These are phyloP conservation scores for Heliconius ismenius DNA, from an alignment of 2,888 invertebrate species.

Conservation along the genomic window DNA sequence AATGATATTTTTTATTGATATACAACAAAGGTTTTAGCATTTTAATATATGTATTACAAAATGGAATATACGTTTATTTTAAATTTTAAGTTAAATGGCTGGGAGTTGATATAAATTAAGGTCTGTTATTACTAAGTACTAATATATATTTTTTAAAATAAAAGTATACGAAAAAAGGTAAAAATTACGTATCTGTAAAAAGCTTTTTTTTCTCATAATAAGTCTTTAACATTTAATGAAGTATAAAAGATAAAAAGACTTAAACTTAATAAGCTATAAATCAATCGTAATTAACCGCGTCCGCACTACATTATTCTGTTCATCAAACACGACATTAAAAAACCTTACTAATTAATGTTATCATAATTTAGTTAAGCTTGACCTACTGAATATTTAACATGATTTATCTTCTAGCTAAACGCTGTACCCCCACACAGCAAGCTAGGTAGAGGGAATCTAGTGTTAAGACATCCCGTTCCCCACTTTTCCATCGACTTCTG, in stretches of 20 bases:
- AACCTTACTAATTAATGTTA: neutral
- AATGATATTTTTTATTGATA: neutral
- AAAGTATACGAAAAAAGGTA: no score
- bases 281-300: conserved; percentile 13
- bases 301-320: neutral
- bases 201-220: neutral
- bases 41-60: no score
- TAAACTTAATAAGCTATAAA: conserved; percentile 8
- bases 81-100: neutral
- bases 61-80: neutral
- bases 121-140: neutral
- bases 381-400: neutral
- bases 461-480: no score
- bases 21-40: neutral
- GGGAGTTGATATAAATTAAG: neutral
- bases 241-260: neutral
- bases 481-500: no score
- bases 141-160: no score
- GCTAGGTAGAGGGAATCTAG: no score
- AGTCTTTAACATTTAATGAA: neutral
- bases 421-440: no score
- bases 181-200: no score
- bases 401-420: neutral
- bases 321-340: conserved; percentile 6
- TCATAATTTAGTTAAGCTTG: neutral